phyloP scores from a whole-genome alignment of 2,888 invertebrate species.

The Globia sparganii region DNA sequence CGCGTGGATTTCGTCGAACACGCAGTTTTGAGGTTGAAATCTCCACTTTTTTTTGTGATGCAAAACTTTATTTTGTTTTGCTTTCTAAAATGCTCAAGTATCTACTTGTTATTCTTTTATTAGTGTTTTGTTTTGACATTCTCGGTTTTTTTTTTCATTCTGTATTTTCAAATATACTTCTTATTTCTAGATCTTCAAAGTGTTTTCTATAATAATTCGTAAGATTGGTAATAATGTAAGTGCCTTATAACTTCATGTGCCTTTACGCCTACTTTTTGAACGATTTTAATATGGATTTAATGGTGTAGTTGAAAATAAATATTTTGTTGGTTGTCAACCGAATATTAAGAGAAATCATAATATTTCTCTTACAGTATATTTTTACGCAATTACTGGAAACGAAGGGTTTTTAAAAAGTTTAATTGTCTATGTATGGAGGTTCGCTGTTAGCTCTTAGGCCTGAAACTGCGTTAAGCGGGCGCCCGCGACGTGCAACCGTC shows the following conservation, averaged over 20 bases:
- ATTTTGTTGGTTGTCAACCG: background rate
- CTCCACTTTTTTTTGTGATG: background rate
- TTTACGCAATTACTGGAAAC: background rate
- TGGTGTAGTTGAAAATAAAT: background rate
- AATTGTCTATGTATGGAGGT: background rate
- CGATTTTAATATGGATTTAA: background rate
- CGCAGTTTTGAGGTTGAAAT: background rate
- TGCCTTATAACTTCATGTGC: conserved; percentile 56
- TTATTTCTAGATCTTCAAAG: background rate
- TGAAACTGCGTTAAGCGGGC: too few relatives aligned
- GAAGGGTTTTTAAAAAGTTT: background rate
- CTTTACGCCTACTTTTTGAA: conserved; percentile 24
- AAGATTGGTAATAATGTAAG: conserved; percentile 17
- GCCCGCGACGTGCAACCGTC: too few relatives aligned
- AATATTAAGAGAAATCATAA: background rate
- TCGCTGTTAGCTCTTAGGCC: background rate
- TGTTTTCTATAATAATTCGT: background rate
- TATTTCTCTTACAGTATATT: background rate
- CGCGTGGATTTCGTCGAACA: background rate
- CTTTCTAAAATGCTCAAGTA: background rate
- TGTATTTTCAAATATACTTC: background rate
- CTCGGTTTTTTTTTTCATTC: background rate
- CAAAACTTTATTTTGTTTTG: too few relatives aligned
- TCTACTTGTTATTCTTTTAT: background rate
- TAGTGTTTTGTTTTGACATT: background rate